A percentile compares a stretch with the other conserved stretches of the same genome.
phyloP scores from a whole-genome alignment of 2,113 vertebrate species.

The Pogonocichla stellata region DNA sequence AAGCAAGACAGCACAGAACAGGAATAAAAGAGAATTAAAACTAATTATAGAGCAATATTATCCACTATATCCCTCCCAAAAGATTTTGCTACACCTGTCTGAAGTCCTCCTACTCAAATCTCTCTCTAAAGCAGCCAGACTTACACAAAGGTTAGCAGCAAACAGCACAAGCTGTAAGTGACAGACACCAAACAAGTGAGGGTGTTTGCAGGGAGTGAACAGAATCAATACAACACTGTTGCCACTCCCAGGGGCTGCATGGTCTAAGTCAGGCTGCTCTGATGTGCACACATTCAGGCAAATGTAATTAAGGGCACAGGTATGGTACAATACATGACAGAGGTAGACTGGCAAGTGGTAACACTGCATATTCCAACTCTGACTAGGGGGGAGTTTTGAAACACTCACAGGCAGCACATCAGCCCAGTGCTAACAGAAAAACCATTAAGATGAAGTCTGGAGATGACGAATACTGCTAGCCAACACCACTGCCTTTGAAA shows the following conservation, averaged over 20 bases:
- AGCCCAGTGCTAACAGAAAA: background rate
- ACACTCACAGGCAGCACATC: background rate
- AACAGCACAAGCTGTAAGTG: background rate
- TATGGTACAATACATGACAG: background rate
- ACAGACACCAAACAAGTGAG: background rate
- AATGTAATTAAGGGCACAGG: background rate
- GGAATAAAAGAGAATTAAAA: background rate
- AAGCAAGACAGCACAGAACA: background rate
- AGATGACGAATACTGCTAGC: conserved; percentile 10
- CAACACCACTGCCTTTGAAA: background rate
- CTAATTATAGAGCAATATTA: background rate
- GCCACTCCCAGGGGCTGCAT: background rate
- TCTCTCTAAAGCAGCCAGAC: background rate
- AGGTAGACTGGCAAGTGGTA: background rate
- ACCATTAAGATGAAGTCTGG: background rate
- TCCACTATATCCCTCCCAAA: background rate
- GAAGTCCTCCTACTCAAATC: background rate
- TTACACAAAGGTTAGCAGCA: background rate
- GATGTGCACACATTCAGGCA: background rate
- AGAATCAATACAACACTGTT: background rate
- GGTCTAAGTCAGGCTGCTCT: background rate
- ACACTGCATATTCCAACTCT: background rate
- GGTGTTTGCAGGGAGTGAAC: background rate
- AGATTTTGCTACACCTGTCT: background rate
- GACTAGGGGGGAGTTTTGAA: background rate